phyloP scores from a whole-genome alignment of 1,140 invertebrate species.

The Paracyclopina nana region DNA sequence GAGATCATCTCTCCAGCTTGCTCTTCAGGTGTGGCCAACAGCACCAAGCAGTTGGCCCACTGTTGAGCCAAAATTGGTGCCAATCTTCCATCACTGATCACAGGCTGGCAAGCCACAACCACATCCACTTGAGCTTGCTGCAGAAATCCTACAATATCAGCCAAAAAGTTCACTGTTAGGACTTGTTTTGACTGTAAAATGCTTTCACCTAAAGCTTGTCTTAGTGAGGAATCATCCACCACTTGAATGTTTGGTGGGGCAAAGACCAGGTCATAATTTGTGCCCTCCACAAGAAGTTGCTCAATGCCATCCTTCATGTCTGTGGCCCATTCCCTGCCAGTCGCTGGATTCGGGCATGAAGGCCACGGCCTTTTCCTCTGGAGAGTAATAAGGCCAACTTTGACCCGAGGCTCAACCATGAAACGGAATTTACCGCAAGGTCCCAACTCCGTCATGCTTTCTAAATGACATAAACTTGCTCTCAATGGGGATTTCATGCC shows the following conservation, averaged over 20 bases:
- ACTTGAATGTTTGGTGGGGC: background rate
- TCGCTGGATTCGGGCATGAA: constrained; percentile 1
- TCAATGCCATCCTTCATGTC: background rate
- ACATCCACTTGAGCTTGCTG: background rate
- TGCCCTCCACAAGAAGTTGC: background rate
- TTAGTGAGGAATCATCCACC: background rate
- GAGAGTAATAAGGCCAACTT: background rate
- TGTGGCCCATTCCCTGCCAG: background rate
- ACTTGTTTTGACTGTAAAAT: background rate
- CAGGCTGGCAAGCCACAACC: background rate
- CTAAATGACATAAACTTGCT: background rate
- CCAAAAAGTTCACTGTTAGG: background rate
- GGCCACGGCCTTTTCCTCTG: constrained; percentile 5
- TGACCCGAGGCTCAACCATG: background rate
- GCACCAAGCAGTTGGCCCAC: constrained; percentile 1
- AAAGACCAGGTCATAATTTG: background rate
- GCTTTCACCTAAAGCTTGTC: background rate
- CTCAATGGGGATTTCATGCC: background rate
- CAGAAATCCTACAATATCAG: background rate
- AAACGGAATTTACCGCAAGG: background rate
- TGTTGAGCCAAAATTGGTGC: constrained; percentile 10
- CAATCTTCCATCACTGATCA: constrained; percentile 8
- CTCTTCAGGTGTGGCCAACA: constrained; percentile 10
- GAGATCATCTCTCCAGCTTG: constrained; percentile 14
- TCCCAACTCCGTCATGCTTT: background rate